A percentile compares a stretch with the other conserved stretches of the same genome.
phyloP scores from a whole-genome alignment of 1,140 invertebrate species.

The Nephotettix cincticeps region DNA sequence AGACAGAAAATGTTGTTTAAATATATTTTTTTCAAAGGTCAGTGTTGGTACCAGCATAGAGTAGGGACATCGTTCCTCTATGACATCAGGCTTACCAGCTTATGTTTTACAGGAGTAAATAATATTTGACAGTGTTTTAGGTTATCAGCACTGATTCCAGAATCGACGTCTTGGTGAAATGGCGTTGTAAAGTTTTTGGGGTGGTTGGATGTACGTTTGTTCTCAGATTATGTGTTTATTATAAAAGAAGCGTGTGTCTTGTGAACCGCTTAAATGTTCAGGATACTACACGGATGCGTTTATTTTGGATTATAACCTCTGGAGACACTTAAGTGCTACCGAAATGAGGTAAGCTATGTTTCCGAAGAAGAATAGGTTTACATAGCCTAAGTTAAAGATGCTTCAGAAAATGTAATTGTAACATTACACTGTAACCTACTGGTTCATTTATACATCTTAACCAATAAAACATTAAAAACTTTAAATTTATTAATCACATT shows the following conservation, averaged over 20 bases:
- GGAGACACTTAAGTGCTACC: slow-evolving; percentile 1
- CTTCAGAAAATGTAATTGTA: too few relatives aligned
- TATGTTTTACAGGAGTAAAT: too few relatives aligned
- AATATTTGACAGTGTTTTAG: too few relatives aligned
- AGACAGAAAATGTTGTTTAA: too few relatives aligned
- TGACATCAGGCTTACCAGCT: too few relatives aligned
- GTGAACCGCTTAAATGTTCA: not conserved
- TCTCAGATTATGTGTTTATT: not conserved
- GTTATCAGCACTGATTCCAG: not conserved
- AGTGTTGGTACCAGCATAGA: too few relatives aligned
- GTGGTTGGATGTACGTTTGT: not conserved
- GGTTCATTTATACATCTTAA: too few relatives aligned
- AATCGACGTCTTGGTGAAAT: slow-evolving; percentile 10
- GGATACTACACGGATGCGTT: not conserved
- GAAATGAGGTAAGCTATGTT: slow-evolving; percentile 7
- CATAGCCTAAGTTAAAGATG: not conserved
- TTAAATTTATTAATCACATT: too few relatives aligned
- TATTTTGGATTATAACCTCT: not conserved
- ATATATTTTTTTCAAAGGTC: too few relatives aligned
- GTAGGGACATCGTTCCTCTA: too few relatives aligned
- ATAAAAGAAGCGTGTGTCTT: slow-evolving; percentile 3
- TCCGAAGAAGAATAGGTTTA: not conserved
- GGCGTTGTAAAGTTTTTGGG: not conserved
- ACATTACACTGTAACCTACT: too few relatives aligned
- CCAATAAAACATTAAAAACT: too few relatives aligned